These are phyloP conservation scores for Petaurus breviceps DNA, from an alignment of 2,113 vertebrate species.

Conservation along the genomic window DNA sequence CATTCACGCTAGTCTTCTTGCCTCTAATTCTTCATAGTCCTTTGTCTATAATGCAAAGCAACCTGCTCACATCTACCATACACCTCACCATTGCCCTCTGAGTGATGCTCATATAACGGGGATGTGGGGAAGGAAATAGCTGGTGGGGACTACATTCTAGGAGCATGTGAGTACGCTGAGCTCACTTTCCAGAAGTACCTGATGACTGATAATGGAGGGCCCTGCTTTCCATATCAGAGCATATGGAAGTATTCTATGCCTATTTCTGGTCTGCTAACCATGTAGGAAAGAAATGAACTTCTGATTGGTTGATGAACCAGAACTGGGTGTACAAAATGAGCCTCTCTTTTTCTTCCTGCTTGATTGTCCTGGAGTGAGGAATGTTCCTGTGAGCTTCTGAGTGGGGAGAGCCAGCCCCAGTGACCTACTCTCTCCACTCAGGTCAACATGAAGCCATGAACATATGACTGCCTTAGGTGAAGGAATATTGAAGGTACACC, in stretches of 20 bases:
- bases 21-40: background rate
- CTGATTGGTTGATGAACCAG: background rate
- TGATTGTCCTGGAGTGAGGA: background rate
- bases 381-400: background rate
- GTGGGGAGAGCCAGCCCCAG: background rate
- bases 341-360: background rate
- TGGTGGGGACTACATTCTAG: background rate
- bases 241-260: background rate
- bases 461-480: background rate
- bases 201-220: background rate
- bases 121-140: rapidly evolving
- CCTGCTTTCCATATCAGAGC: background rate
- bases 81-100: background rate
- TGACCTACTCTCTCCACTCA: background rate
- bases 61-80: background rate
- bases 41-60: background rate
- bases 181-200: background rate
- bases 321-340: background rate
- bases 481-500: background rate
- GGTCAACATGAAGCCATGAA: background rate
- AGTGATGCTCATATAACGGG: background rate
- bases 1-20: background rate
- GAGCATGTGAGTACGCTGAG: background rate
- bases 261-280: background rate
- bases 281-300: background rate